Base-by-base conservation (phyloP, 2,888 invertebrate species). In the Ichneumoninae sp. region DNA sequence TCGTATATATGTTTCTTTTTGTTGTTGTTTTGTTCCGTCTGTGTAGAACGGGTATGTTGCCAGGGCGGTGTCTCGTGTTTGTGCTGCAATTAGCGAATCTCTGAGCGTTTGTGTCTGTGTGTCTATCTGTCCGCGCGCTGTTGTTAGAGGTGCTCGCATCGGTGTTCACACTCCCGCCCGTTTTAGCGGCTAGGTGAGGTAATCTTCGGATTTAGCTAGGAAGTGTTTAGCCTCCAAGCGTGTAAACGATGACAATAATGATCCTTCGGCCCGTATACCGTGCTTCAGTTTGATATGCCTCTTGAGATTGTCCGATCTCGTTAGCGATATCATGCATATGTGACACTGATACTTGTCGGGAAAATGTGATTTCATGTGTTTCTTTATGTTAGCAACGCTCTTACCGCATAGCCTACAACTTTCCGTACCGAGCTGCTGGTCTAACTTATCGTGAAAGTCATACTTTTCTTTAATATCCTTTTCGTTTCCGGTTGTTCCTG, bases 221-320 rank as follows among this genome's bases (percentile, higher is more conserved):
- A 91, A 91, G 68, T 91, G 91, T 84, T 92, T 92, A 65, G 91
- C 87, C 80, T 93, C 92, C 89, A 92, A 85, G 83, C 92, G 92
- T 89, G 91, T 91, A 83, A 92, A 92, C 78, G 92, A 90, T 85
- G 92, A 90, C 87, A 91, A 87, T 87, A 91, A 87, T 79, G 92
- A 92, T 83, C 91, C 91, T 80, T 93, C 93, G 16, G 75, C 66
- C 86, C 91, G 89, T 86, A 92, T 90, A 63, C 93, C 93, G 88
- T 94, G 95, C 89, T 94, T 94, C 85, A 94, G 92, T 87, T 94
- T 94, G 88, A 94, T 94, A 88, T 94, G 95, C 89, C 94, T 93
- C 92, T 94, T 95, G 80, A 94, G 91, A 92, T 94, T 94, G 90
- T 95, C 95, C 86, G 94, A 94, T 88, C 95, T 93, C 86, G 94